Evolutionary conservation across 1,140 invertebrate genomes (phyloP), one percentile per base, ranked within the genome.

Genomic region (Euura saliciscinereae): DNA sequence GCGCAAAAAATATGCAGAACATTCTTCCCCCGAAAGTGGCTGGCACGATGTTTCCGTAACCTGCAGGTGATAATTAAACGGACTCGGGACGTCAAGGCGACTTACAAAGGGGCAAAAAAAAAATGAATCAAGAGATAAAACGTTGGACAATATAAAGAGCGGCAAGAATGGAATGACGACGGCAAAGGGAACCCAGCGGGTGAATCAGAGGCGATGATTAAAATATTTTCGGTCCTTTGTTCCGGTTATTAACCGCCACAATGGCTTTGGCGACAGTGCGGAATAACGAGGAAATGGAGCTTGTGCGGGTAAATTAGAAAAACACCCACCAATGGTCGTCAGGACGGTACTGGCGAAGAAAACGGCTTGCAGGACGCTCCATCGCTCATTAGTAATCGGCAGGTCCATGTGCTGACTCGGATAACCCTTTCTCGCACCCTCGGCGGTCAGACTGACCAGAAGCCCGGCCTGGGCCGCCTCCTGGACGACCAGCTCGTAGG

Each of bases 21-120:
- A 94, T 87, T 71, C 95, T 91, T 6, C 98, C 98, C 82, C 91
- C 90, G 72, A 90, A 90, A 3, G 97, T 98, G 45, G 93, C 92
- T 1, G 98, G 97, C 10, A 96, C 96, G 75, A 98, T 95, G 83
- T 99, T 97, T 66, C 98, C 98, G 86, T 99, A 99, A 72, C 97
- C 97, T 97, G 82, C 74, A 88, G 88, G 28, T 28, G 28, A 28
- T 28, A 28, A 28, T 28, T 28, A 28, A 28, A 28, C 28, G 28
- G 1, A 28, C 28, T 28, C n/a, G n/a, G n/a, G n/a, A n/a, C n/a
- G n/a, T n/a, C n/a, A n/a, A 28, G 28, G 28, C 28, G 28, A 28
- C 28, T 28, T 28, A 28, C 28, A 28, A 28, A 0, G 28, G 28
- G 28, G 28, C 0, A 0, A 28, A 28, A 28, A 28, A 28, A 28